Percentiles rank a stretch among this genome's conserved stretches.
phyloP scores from a whole-genome alignment of 2,113 vertebrate genomes.

The Cyphomyrus discorhynchus region DNA sequence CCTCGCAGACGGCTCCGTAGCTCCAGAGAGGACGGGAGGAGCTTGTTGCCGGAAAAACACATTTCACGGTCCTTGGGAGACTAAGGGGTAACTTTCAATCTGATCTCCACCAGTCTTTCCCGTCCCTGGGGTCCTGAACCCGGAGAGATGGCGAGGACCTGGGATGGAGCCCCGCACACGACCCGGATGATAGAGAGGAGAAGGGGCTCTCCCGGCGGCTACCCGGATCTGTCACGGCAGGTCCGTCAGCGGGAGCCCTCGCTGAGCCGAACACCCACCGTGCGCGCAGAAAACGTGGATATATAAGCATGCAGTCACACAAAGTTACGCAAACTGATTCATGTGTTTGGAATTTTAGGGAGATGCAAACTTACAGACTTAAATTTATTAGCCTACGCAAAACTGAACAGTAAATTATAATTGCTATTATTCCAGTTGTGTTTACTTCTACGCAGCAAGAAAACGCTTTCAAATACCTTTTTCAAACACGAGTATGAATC shows the following conservation, averaged over 20 bases:
- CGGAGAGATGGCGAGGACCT: background rate
- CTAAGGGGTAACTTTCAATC: background rate
- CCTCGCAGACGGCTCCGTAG: background rate
- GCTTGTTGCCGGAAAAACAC: background rate
- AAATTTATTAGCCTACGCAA: background rate
- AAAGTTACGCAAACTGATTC: background rate
- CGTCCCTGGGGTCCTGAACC: background rate
- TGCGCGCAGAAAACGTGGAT: background rate
- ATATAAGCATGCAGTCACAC: too few species aligned
- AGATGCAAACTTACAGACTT: background rate
- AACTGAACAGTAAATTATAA: background rate
- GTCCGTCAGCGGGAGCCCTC: slow-evolving; percentile 30
- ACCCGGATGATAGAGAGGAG: slow-evolving; percentile 17
- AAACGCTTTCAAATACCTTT: background rate
- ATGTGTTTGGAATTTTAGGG: background rate
- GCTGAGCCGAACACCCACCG: too few species aligned
- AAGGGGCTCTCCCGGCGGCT: slow-evolving; percentile 36
- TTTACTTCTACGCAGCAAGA: background rate
- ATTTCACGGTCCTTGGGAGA: background rate
- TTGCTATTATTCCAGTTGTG: background rate
- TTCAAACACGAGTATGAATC: background rate
- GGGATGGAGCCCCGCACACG: slow-evolving; percentile 3
- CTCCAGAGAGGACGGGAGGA: background rate
- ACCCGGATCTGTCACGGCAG: slow-evolving; percentile 50
- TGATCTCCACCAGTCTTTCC: background rate